Conservation (phyloP, 2,888 invertebrate genomes). For the Sesia bembeciformis region DNA sequence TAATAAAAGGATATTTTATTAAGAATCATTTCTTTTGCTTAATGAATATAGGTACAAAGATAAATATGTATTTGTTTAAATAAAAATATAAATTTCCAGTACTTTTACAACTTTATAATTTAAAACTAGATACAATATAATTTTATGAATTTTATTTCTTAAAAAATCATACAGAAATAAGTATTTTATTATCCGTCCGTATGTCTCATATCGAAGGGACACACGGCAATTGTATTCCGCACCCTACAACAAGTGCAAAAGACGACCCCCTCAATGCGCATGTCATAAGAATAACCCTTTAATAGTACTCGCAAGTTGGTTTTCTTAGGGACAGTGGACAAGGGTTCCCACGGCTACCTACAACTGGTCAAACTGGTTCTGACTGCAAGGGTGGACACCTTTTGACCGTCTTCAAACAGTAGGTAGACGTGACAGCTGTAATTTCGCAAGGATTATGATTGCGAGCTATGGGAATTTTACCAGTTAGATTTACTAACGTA, state of each 20-base stretch:
- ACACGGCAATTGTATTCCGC: background rate
- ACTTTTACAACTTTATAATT: no score
- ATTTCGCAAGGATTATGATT: constrained; percentile 37
- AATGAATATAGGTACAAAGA: no score
- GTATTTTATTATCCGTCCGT: background rate
- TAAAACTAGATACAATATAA: no score
- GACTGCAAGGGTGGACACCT: constrained; percentile 32
- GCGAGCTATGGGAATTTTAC: background rate
- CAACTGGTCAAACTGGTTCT: constrained; percentile 62
- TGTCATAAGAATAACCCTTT: background rate
- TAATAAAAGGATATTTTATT: no score
- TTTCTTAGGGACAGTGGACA: constrained; percentile 31
- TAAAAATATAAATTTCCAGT: no score
- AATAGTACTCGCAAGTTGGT: background rate
- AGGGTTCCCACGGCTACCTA: constrained; percentile 44
- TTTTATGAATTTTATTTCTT: no score
- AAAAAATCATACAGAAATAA: no score
- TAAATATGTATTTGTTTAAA: no score
- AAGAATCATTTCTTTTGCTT: no score
- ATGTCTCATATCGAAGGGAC: background rate
- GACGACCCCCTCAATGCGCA: background rate
- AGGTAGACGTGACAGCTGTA: constrained; percentile 35
- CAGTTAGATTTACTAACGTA: no score
- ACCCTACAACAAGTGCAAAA: background rate
- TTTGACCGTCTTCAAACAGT: constrained; percentile 29